These are phyloP conservation scores for Scaptomyza montana DNA, from an alignment of 1,140 invertebrate species.

Conservation along the genomic window DNA sequence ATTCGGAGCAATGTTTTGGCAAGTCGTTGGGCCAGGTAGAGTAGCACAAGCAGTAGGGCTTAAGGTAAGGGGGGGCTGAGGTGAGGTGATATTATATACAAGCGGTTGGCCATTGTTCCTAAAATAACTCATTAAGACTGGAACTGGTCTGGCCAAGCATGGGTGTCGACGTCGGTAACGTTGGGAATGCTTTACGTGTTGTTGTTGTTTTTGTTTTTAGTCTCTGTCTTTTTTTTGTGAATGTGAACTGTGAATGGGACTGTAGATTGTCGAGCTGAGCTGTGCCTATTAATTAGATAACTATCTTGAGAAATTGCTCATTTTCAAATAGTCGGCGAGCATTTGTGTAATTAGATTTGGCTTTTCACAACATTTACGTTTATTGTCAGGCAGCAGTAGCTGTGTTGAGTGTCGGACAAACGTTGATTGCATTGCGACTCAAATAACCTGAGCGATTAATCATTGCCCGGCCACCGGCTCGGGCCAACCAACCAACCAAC, in stretches of 20 bases:
- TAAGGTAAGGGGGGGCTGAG: neutral
- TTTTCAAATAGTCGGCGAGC: constrained; percentile 77
- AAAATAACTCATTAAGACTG: constrained; percentile 72
- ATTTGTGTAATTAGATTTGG: constrained; percentile 83
- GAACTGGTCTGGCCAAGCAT: constrained; percentile 8
- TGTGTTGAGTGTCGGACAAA: neutral
- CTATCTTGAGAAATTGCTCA: constrained; percentile 82
- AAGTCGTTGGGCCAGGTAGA: constrained; percentile 44
- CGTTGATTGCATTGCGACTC: constrained; percentile 78
- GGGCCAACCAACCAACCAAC: constrained; percentile 2
- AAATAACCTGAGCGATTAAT: constrained; percentile 76
- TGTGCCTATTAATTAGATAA: constrained; percentile 82
- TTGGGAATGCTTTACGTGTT: constrained; percentile 27
- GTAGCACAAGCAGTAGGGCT: no score
- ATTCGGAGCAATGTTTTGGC: constrained; percentile 62
- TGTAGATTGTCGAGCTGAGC: neutral
- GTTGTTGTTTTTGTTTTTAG: neutral
- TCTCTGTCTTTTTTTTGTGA: constrained; percentile 7
- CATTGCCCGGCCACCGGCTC: constrained; percentile 41
- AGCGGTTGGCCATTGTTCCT: constrained; percentile 65
- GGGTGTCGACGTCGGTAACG: constrained; percentile 44
- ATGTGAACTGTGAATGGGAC: constrained; percentile 43
- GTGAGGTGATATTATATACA: constrained; percentile 34
- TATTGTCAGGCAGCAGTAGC: neutral
- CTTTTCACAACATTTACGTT: constrained; percentile 83